Conservation (phyloP, 2,113 vertebrate species). For the Campylomormyrus tamandua region DNA sequence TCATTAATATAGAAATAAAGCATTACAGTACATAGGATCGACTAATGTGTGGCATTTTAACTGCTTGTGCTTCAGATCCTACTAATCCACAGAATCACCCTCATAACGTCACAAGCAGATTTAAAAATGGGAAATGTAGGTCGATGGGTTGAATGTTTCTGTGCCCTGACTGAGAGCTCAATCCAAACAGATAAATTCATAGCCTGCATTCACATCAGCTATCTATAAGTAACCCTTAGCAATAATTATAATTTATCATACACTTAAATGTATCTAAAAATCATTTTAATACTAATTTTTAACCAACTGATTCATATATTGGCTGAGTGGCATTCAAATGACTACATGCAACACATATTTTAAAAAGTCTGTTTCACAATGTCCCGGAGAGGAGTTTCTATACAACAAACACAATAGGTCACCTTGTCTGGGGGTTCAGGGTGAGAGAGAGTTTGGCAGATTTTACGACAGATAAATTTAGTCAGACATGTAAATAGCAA, state of each 20-base stretch:
- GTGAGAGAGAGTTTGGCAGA: background rate
- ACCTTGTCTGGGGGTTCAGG: background rate
- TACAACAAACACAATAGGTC: background rate
- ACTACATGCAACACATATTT: background rate
- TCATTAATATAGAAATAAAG: background rate
- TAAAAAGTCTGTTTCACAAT: background rate
- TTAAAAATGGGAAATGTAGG: background rate
- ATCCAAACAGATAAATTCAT: slow-evolving; percentile 17
- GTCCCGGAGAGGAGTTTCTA: background rate
- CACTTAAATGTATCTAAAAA: background rate
- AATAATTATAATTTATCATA: background rate
- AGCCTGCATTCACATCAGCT: background rate
- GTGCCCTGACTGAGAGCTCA: slow-evolving; percentile 45
- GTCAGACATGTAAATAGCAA: background rate
- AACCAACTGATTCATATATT: background rate
- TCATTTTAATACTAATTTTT: background rate
- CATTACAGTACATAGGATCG: background rate
- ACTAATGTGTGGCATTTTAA: slow-evolving; percentile 14
- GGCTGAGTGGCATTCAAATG: background rate
- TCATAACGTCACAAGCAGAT: slow-evolving; percentile 25
- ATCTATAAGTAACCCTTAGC: background rate
- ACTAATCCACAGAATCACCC: slow-evolving; percentile 55
- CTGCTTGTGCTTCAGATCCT: slow-evolving; percentile 62
- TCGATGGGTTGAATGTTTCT: slow-evolving; percentile 22
- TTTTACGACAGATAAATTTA: background rate